These are phyloP conservation scores for Beroe forskalii DNA, from an alignment of 37 sponge, comb jelly and placozoan species.

Conservation along the genomic window DNA sequence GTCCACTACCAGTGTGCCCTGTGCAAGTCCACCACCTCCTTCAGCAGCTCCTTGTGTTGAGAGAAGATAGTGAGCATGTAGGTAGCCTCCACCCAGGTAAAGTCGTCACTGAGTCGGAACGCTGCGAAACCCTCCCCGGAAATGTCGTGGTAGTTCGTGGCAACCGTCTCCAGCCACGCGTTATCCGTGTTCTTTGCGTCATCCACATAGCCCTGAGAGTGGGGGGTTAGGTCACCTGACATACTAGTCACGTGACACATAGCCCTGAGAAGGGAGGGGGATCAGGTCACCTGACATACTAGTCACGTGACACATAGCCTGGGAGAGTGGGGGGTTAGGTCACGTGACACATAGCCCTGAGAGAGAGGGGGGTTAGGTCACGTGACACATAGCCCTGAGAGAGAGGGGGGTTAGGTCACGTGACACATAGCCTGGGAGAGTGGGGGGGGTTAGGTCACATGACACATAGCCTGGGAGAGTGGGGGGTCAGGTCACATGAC, in stretches of 20 bases:
- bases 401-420: no score
- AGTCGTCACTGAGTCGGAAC: slow-evolving; percentile 2
- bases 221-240: neutral
- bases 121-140: neutral
- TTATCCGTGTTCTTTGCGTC: slow-evolving; percentile 64
- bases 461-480: no score
- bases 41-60: slow-evolving; percentile 31
- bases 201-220: slow-evolving; percentile 30
- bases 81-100: slow-evolving; percentile 46
- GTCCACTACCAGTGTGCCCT: slow-evolving; percentile 60
- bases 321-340: no score
- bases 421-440: no score
- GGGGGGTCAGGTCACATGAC: no score
- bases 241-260: neutral
- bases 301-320: no score
- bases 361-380: no score
- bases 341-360: no score
- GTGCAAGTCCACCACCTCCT: slow-evolving; percentile 38
- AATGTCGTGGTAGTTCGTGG: slow-evolving; percentile 30
- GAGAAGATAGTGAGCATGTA: slow-evolving; percentile 20
- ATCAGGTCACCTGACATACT: no score
- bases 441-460: no score
- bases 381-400: no score
- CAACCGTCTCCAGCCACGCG: slow-evolving; percentile 58
- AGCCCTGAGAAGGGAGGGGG: no score